Conservation (phyloP, 2,888 invertebrate species). For the Eristalis tenax region DNA sequence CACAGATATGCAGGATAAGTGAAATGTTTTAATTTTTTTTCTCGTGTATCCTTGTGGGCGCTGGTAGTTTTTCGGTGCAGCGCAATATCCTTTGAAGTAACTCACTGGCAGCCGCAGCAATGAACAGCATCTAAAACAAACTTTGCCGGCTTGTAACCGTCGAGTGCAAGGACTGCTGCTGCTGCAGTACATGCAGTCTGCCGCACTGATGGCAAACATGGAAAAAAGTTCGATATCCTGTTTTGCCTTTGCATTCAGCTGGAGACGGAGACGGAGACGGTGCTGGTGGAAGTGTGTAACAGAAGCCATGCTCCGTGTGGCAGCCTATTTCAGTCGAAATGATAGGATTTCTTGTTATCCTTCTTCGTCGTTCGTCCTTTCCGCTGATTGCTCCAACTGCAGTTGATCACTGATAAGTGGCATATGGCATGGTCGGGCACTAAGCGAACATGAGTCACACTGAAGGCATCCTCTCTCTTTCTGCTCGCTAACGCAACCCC, state of each 20-base stretch:
- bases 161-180: background rate
- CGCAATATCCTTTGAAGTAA: constrained; percentile 48
- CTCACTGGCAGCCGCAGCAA: constrained; percentile 36
- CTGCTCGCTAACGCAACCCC: background rate
- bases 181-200: constrained; percentile 4
- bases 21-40: background rate
- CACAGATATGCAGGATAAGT: background rate
- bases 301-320: background rate
- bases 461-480: too few species aligned
- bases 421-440: background rate
- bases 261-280: too few species aligned
- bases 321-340: constrained; percentile 32
- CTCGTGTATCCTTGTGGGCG: background rate
- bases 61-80: constrained; percentile 13
- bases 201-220: constrained; percentile 10
- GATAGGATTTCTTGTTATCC: constrained; percentile 18
- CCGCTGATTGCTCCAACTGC: constrained; percentile 45
- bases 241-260: background rate
- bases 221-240: constrained; percentile 47
- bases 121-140: constrained; percentile 40
- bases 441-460: background rate
- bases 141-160: constrained; percentile 28
- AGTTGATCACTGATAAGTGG: constrained; percentile 46
- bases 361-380: constrained; percentile 7
- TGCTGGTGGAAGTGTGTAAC: background rate